Percentiles rank a stretch among this genome's conserved stretches.
Conservation (phyloP, 2,113 vertebrate genomes). For the Strix aluco region DNA sequence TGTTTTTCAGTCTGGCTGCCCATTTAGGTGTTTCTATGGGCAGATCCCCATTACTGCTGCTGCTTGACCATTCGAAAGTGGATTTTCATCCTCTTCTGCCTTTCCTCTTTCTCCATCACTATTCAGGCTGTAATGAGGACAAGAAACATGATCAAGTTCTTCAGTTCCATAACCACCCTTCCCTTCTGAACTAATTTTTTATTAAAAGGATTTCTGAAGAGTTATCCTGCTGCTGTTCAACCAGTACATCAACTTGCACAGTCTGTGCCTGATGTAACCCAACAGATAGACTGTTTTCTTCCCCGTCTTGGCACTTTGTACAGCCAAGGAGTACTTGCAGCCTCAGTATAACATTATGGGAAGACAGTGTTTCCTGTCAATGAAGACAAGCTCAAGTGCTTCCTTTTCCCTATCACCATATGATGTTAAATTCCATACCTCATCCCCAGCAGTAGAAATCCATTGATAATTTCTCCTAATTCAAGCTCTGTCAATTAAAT, state of each 20-base stretch:
- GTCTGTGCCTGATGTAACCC: not conserved
- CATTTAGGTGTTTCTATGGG: rapidly evolving
- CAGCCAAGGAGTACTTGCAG: not conserved
- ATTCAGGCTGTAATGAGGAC: not conserved
- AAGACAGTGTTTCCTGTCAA: not conserved
- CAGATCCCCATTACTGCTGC: not conserved
- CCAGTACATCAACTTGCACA: not conserved
- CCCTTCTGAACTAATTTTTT: not conserved
- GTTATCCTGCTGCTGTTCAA: not conserved
- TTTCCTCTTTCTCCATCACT: not conserved
- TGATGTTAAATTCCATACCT: not conserved
- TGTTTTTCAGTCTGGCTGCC: not conserved
- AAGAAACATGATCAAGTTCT: not conserved
- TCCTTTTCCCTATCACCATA: not conserved
- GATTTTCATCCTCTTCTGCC: not conserved
- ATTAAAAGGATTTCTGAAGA: not conserved
- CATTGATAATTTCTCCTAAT: not conserved
- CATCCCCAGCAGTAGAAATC: not conserved
- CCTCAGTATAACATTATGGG: not conserved
- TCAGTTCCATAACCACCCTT: not conserved
- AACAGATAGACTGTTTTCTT: not conserved
- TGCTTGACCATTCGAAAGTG: not conserved
- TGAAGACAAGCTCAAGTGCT: not conserved
- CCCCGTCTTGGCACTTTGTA: not conserved
- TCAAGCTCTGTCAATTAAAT: not conserved